Conservation (phyloP, 1,140 invertebrate species). For the Berghia stephanieae region DNA sequence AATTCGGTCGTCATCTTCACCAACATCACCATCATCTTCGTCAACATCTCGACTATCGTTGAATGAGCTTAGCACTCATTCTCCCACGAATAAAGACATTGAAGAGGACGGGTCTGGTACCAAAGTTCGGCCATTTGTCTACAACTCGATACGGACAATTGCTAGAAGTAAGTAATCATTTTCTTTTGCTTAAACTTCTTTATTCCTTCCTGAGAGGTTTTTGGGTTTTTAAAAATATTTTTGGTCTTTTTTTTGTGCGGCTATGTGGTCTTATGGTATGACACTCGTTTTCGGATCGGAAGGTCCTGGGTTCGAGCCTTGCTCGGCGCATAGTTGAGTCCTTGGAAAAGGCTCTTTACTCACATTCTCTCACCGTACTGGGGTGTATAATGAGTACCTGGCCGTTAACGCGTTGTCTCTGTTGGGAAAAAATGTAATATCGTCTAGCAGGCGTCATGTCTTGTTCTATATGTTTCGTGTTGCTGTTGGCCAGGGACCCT, state of each 20-base stretch:
- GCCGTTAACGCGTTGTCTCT: too few relatives aligned
- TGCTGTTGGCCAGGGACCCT: too few relatives aligned
- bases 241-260: not conserved
- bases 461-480: too few relatives aligned
- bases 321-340: not conserved
- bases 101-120: not conserved
- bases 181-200: too few relatives aligned
- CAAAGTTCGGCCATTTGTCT: constrained; percentile 20
- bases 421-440: too few relatives aligned
- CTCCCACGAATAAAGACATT: not conserved
- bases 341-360: not conserved
- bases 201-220: too few relatives aligned
- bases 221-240: not conserved
- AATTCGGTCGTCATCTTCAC: not conserved
- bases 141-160: constrained; percentile 23
- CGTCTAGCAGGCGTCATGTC: too few relatives aligned
- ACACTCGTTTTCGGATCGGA: not conserved
- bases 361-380: too few relatives aligned
- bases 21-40: not conserved
- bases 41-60: not conserved
- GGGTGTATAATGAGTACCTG: too few relatives aligned
- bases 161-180: constrained; percentile 34
- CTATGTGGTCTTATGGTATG: not conserved
- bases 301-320: not conserved
- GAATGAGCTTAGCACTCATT: not conserved